These are phyloP conservation scores for Lytechinus pictus DNA, from an alignment of 35 echinoderm and acorn worm genomes.

Conservation along the genomic window DNA sequence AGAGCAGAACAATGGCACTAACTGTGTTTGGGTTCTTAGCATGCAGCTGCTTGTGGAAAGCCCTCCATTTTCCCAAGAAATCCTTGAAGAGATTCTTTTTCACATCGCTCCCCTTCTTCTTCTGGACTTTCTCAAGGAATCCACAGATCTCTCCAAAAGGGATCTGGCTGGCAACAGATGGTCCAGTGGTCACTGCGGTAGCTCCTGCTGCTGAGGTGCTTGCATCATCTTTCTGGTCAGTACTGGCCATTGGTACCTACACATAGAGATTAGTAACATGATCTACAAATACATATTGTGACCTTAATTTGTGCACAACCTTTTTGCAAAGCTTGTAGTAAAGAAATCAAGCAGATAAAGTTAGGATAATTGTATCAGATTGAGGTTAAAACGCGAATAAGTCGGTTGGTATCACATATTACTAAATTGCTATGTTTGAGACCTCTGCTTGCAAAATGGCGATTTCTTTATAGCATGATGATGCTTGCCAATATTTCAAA, in stretches of 20 bases:
- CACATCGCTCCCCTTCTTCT: conserved; percentile 84
- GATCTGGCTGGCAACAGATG: conserved; percentile 76
- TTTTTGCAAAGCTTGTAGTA: too few relatives aligned
- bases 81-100: conserved; percentile 90
- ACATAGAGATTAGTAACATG: neutral
- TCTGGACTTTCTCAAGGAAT: conserved; percentile 94
- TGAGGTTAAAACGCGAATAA: too few relatives aligned
- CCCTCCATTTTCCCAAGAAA: conserved; percentile 94
- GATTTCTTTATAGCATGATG: too few relatives aligned
- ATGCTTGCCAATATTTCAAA: too few relatives aligned
- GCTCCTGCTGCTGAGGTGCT: neutral
- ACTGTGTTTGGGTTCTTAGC: conserved; percentile 76
- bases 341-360: too few relatives aligned
- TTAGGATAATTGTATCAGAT: too few relatives aligned
- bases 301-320: too few relatives aligned
- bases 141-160: conserved; percentile 84
- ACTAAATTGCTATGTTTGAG: too few relatives aligned
- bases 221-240: neutral
- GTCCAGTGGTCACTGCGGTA: neutral
- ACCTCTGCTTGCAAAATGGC: too few relatives aligned
- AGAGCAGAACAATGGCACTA: neutral
- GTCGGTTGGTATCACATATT: too few relatives aligned
- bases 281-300: too few relatives aligned
- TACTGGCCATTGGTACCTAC: neutral
- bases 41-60: conserved; percentile 72